Conservation (phyloP, 2,113 vertebrate genomes). For the Burhinus oedicnemus region DNA sequence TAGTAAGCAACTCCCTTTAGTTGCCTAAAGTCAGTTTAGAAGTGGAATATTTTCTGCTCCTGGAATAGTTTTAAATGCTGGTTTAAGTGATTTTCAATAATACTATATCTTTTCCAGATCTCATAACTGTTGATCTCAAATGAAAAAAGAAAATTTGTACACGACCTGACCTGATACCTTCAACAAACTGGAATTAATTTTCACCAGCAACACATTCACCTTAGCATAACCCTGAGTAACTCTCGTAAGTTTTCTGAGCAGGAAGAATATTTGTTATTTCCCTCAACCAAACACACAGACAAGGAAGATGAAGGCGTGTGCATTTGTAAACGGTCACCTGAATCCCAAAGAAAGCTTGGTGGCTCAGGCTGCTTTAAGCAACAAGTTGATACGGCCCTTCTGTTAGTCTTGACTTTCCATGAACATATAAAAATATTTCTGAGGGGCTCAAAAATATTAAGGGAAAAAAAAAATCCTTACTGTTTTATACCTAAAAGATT, state of each 20-base stretch:
- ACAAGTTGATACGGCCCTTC: accelerated
- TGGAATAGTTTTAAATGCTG: accelerated
- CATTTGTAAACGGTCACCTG: accelerated
- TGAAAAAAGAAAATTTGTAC: background rate
- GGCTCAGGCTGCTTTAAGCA: accelerated
- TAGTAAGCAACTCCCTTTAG: background rate
- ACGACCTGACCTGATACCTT: background rate
- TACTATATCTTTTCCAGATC: accelerated
- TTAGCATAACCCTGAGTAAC: accelerated
- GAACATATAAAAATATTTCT: accelerated
- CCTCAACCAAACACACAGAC: no score
- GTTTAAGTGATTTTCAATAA: background rate
- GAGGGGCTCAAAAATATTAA: accelerated
- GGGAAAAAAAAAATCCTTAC: no score
- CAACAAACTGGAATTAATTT: no score
- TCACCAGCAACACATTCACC: accelerated
- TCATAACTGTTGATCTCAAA: background rate
- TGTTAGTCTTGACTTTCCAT: background rate
- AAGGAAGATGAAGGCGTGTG: accelerated
- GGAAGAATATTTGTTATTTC: accelerated
- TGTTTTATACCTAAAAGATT: accelerated
- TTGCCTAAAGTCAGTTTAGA: background rate
- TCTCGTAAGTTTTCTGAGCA: accelerated
- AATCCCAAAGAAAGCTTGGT: no score
- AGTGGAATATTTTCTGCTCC: background rate